These are phyloP conservation scores for Spheniscus mendiculus DNA, from an alignment of 2,113 vertebrate species.

Conservation along the genomic window DNA sequence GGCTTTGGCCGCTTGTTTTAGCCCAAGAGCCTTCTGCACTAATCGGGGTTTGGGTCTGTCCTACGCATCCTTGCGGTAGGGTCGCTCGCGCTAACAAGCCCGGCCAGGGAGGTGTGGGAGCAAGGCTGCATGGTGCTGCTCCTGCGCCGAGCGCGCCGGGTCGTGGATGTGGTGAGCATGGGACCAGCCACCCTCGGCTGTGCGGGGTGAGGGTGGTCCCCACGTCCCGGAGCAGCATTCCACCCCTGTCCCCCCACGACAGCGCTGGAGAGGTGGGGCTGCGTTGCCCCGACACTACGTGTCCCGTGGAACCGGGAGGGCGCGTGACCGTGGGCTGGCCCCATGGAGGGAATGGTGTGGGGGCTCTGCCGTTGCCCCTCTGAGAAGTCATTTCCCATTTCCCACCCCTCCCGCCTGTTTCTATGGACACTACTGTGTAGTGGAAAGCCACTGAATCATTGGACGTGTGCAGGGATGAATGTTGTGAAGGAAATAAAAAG, in stretches of 20 bases:
- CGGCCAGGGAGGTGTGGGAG: background rate
- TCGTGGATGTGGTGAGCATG: rapidly evolving
- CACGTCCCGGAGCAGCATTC: rapidly evolving
- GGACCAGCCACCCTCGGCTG: background rate
- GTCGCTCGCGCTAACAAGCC: rapidly evolving
- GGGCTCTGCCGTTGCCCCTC: rapidly evolving
- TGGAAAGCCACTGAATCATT: background rate
- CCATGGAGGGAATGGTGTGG: rapidly evolving
- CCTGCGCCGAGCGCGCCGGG: rapidly evolving
- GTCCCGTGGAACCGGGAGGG: background rate
- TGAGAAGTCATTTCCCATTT: background rate
- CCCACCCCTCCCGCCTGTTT: background rate
- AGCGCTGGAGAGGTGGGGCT: background rate
- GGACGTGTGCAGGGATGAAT: background rate
- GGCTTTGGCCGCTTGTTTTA: background rate
- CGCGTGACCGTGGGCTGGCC: rapidly evolving
- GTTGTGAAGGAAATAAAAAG: background rate
- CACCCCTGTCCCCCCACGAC: rapidly evolving
- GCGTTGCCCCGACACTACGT: rapidly evolving
- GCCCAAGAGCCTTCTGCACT: background rate
- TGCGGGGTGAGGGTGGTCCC: rapidly evolving
- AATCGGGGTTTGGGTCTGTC: too few relatives aligned
- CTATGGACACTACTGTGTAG: background rate
- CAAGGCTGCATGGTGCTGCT: background rate
- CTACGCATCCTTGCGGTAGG: rapidly evolving